Evolutionary conservation across 1,140 invertebrate genomes (phyloP).

Genomic region (Camponotus vicinus): DNA sequence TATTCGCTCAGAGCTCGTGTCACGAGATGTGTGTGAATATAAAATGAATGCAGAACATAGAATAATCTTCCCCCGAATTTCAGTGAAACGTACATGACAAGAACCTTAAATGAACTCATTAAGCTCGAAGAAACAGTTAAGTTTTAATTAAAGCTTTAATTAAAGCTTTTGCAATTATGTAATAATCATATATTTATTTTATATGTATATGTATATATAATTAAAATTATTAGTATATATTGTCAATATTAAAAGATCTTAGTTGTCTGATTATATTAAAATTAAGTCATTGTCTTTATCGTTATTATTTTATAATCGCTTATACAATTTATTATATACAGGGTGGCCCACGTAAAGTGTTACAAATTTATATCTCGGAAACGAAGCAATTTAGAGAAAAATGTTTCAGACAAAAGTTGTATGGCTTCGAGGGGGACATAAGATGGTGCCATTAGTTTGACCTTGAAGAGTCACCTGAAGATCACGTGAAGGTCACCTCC

Average conservation of each 20-base stretch:
- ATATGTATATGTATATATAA: not conserved
- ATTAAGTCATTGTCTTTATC: not conserved
- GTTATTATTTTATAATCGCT: not conserved
- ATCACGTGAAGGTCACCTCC: too few relatives aligned
- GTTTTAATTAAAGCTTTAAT: not conserved
- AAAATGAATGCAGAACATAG: conserved; percentile 22
- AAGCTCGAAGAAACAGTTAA: conserved; percentile 18
- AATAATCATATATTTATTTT: conserved; percentile 13
- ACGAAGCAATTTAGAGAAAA: too few relatives aligned
- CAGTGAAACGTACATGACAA: not conserved
- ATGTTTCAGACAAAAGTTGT: too few relatives aligned
- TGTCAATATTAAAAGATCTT: not conserved
- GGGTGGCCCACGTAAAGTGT: too few relatives aligned
- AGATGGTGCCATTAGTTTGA: too few relatives aligned
- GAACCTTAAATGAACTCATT: conserved; percentile 35
- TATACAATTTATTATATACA: not conserved
- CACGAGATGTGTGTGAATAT: conserved; percentile 19
- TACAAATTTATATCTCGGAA: not conserved
- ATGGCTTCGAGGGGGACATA: too few relatives aligned
- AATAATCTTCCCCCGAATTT: conserved; percentile 49
- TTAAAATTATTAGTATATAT: too few relatives aligned
- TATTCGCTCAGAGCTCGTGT: conserved; percentile 23
- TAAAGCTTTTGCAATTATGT: conserved; percentile 21
- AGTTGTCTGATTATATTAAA: conserved; percentile 4
- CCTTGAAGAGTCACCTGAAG: too few relatives aligned